Percentiles rank a stretch among this genome's conserved stretches.
phyloP scores from a whole-genome alignment of 1,140 invertebrate genomes.

The Trissolcus basalis region DNA sequence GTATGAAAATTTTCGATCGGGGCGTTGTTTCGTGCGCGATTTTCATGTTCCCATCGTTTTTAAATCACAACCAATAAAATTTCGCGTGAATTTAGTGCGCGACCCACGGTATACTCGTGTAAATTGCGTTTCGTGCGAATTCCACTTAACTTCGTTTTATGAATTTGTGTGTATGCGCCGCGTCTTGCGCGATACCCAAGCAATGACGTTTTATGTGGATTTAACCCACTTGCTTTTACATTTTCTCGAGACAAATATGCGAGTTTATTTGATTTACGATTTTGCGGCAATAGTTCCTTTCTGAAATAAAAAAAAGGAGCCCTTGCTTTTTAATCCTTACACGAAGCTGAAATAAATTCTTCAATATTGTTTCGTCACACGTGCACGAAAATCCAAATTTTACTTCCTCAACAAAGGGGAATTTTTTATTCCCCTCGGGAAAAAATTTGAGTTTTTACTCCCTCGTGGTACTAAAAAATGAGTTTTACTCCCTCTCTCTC shows the following conservation, averaged over 20 bases:
- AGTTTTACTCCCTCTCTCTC: too few species aligned
- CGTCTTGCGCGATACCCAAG: conserved; percentile 28
- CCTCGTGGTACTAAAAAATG: too few species aligned
- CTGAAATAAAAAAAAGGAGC: too few species aligned
- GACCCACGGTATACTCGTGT: conserved; percentile 19
- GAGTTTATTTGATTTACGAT: conserved; percentile 2
- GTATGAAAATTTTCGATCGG: conserved; percentile 15
- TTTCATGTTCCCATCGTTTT: conserved; percentile 35
- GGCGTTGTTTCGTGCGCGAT: conserved; percentile 2
- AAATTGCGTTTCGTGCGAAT: conserved; percentile 46
- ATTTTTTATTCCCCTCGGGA: too few species aligned
- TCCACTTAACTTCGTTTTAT: conserved; percentile 47
- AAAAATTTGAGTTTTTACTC: too few species aligned
- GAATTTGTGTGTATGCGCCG: conserved; percentile 37
- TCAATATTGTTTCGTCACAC: too few species aligned
- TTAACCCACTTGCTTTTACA: conserved; percentile 46
- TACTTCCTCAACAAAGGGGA: too few species aligned
- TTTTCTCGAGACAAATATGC: conserved; percentile 17
- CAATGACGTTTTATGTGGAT: conserved; percentile 35
- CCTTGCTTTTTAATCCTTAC: too few species aligned
- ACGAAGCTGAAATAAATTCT: too few species aligned
- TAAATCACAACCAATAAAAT: conserved; percentile 51
- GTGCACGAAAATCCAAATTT: too few species aligned
- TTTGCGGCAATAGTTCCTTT: neutral
- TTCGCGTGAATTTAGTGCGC: conserved; percentile 22